These are phyloP conservation scores for Periophthalmus modestus DNA, from an alignment of 2,113 vertebrate species.

Conservation along the genomic window DNA sequence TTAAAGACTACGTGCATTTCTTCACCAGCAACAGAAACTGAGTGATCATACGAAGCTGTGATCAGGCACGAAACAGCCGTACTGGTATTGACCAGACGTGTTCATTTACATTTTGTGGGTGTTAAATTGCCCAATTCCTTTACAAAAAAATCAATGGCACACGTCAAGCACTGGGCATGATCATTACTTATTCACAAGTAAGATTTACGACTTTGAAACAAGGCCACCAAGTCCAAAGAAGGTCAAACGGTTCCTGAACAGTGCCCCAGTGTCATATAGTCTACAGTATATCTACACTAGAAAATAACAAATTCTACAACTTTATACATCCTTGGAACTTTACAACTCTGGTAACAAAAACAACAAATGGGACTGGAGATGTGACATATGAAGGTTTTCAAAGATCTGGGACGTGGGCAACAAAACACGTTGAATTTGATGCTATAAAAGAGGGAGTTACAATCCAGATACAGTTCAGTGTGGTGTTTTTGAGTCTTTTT, in stretches of 20 bases:
- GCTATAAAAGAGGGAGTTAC: neutral
- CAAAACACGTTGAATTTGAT: neutral
- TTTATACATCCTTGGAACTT: neutral
- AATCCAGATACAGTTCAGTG: neutral
- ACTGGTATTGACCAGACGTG: conserved; percentile 15
- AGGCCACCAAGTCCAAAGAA: neutral
- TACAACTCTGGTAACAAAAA: neutral
- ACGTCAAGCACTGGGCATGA: neutral
- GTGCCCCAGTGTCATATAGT: neutral
- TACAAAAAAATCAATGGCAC: conserved; percentile 20
- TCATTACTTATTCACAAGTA: conserved; percentile 12
- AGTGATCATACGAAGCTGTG: neutral
- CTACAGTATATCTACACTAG: too few species aligned
- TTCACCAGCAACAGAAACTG: conserved; percentile 16
- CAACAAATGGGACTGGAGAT: neutral
- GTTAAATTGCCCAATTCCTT: neutral
- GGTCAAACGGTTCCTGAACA: neutral
- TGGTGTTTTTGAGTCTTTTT: neutral
- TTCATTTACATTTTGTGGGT: conserved; percentile 21
- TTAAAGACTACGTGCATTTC: conserved; percentile 30
- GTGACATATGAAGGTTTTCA: neutral
- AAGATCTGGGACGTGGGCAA: neutral
- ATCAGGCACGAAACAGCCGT: neutral
- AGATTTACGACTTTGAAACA: conserved; percentile 1
- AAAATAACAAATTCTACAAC: neutral